A percentile compares a stretch with the other conserved stretches of the same genome.
Conservation (phyloP, 1,140 invertebrate species). For the Lepidurus apus region DNA sequence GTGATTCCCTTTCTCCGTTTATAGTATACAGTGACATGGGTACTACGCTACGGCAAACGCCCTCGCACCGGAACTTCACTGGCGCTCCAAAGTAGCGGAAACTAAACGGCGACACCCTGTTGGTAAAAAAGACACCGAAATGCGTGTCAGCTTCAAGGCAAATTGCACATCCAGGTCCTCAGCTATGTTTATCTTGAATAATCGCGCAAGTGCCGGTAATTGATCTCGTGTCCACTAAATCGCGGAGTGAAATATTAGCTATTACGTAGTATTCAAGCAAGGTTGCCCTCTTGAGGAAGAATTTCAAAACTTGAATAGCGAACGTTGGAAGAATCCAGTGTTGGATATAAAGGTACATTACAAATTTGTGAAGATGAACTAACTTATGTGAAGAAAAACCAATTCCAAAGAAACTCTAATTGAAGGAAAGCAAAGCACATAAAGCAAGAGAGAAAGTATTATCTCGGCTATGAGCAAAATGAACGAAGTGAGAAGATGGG, state of each 20-base stretch:
- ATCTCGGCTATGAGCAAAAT: background rate
- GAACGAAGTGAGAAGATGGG: slow-evolving; percentile 18
- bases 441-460: background rate
- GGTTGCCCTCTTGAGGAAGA: too few relatives aligned
- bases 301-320: too few relatives aligned
- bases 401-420: too few relatives aligned
- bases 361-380: too few relatives aligned
- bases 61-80: background rate
- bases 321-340: too few relatives aligned
- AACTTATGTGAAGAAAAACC: too few relatives aligned
- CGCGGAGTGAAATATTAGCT: too few relatives aligned
- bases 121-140: background rate
- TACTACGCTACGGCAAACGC: slow-evolving; percentile 6
- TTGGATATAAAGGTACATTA: too few relatives aligned
- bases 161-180: background rate
- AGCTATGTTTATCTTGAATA: background rate
- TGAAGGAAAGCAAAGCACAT: too few relatives aligned
- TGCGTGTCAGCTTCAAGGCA: background rate
- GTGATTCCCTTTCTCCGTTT: background rate
- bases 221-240: too few relatives aligned
- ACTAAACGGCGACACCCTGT: background rate
- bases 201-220: too few relatives aligned
- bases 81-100: background rate
- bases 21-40: background rate
- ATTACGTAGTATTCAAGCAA: too few relatives aligned